These are phyloP conservation scores for Pluvialis apricaria DNA, from an alignment of 2,113 vertebrate genomes.

Conservation along the genomic window DNA sequence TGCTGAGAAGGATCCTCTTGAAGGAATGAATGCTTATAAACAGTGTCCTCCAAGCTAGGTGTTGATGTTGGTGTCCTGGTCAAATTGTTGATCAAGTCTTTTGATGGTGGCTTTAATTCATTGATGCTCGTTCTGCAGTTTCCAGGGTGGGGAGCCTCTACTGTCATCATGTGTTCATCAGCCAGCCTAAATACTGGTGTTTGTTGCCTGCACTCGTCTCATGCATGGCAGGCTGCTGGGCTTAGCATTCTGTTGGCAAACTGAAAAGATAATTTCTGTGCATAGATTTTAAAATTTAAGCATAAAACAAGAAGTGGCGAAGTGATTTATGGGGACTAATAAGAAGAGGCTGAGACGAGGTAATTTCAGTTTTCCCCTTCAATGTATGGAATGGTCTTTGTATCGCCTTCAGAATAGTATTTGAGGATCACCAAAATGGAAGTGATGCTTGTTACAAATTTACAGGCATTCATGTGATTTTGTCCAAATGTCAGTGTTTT, in stretches of 20 bases:
- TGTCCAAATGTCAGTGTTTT: not conserved
- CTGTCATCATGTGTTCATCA: not conserved
- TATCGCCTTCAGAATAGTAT: not conserved
- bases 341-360: not conserved
- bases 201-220: fast-evolving
- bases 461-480: not conserved
- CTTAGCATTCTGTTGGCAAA: not conserved
- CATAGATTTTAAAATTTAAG: not conserved
- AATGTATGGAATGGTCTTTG: not conserved
- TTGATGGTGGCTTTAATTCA: not conserved
- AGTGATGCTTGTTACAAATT: not conserved
- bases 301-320: not conserved
- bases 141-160: not conserved
- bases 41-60: not conserved
- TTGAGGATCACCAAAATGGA: not conserved
- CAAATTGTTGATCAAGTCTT: not conserved
- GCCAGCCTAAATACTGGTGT: not conserved
- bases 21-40: not conserved
- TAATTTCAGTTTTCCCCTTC: not conserved
- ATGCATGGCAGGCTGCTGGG: not conserved
- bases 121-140: not conserved
- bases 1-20: not conserved
- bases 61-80: not conserved
- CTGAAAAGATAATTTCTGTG: not conserved
- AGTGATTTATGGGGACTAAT: not conserved